Conservation (phyloP, 2,113 vertebrate species). For the Propithecus coquereli region DNA sequence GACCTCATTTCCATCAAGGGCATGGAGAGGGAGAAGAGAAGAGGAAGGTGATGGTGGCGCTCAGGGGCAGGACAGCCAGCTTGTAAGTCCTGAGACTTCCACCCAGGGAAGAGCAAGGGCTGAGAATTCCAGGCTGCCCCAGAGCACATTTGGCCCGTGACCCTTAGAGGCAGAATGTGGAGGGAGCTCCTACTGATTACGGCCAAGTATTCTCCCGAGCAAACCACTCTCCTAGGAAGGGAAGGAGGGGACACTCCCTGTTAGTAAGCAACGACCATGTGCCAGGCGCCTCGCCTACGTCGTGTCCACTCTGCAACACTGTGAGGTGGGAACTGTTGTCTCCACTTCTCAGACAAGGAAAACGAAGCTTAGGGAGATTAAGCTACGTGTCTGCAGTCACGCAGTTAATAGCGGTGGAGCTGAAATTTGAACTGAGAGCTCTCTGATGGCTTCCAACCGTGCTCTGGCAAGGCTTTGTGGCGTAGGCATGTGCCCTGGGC, state of each 20-base stretch:
- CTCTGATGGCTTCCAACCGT: not conserved
- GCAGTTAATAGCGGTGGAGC: not conserved
- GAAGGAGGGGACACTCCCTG: not conserved
- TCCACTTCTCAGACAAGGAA: not conserved
- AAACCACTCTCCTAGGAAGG: not conserved
- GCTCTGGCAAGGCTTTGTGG: not conserved
- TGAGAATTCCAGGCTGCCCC: not conserved
- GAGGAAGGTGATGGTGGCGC: not conserved
- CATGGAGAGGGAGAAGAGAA: not conserved
- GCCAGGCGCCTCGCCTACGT: not conserved
- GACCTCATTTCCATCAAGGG: not conserved
- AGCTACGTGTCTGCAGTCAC: not conserved
- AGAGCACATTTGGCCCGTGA: not conserved
- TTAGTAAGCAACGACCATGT: not conserved
- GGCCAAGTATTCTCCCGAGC: not conserved
- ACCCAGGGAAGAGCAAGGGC: not conserved
- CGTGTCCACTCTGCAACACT: not conserved
- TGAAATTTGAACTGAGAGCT: not conserved
- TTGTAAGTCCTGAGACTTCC: not conserved
- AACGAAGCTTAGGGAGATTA: not conserved
- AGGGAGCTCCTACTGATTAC: too few species aligned
- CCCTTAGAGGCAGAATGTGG: not conserved
- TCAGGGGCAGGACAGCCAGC: not conserved
- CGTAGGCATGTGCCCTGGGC: not conserved
- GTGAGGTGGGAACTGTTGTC: not conserved